phyloP scores from a whole-genome alignment of 2,797 vertebrate species.

The Austrolebias charrua region DNA sequence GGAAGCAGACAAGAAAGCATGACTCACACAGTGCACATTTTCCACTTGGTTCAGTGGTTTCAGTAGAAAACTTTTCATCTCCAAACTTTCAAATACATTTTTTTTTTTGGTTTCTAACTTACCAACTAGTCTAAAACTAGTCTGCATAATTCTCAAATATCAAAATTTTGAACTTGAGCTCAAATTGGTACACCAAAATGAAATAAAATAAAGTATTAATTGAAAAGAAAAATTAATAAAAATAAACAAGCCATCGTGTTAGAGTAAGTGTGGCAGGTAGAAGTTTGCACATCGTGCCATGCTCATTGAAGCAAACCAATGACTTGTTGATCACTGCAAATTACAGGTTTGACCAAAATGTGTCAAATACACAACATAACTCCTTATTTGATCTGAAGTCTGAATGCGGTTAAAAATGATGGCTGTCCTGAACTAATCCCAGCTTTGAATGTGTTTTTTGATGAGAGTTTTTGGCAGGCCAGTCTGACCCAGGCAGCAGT shows the following conservation, averaged over 20 bases:
- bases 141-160: not conserved
- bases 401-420: not conserved
- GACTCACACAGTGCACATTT: conserved; percentile 24
- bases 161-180: not conserved
- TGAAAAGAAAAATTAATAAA: no score
- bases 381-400: not conserved
- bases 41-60: conserved; percentile 25
- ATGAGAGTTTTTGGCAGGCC: not conserved
- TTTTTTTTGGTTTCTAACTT: no score
- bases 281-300: not conserved
- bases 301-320: not conserved
- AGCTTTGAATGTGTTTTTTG: not conserved
- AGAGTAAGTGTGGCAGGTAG: not conserved
- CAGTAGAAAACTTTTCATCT: conserved; percentile 23
- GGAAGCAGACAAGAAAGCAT: conserved; percentile 38
- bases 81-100: not conserved
- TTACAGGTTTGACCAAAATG: not conserved
- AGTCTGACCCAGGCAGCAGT: conserved; percentile 1
- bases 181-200: no score
- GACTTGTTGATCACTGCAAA: not conserved
- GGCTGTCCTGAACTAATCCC: not conserved
- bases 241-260: not conserved
- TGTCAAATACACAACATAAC: not conserved
- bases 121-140: no score
- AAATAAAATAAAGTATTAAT: no score